These are phyloP conservation scores for Sylvilagus bachmani DNA, from an alignment of 2,113 vertebrate species.

Conservation along the genomic window DNA sequence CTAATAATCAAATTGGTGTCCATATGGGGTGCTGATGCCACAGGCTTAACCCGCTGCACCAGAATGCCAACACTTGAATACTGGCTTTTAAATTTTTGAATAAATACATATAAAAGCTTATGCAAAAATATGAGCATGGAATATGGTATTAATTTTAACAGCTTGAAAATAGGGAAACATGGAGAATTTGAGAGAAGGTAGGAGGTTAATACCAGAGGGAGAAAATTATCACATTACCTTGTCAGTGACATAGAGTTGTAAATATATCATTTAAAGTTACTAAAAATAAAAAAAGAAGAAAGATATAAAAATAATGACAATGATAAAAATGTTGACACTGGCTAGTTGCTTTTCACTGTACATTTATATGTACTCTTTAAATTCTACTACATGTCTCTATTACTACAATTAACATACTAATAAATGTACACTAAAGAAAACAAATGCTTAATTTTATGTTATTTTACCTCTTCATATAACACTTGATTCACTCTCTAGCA, in stretches of 20 bases:
- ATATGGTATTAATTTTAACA: not conserved
- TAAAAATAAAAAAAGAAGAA: no score
- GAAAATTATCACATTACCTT: not conserved
- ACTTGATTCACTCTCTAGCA: conserved; percentile 7
- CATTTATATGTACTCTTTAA: not conserved
- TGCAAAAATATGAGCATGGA: not conserved
- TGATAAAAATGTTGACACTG: not conserved
- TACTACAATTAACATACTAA: not conserved
- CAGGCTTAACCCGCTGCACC: no score
- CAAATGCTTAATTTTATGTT: not conserved
- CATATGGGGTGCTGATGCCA: no score
- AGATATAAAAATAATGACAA: not conserved
- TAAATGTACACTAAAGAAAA: not conserved
- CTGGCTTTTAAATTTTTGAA: not conserved
- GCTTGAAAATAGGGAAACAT: not conserved
- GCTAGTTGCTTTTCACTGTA: not conserved
- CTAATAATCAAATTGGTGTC: no score
- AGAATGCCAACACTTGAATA: no score
- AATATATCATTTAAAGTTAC: not conserved
- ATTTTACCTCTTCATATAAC: not conserved
- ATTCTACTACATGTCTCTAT: not conserved
- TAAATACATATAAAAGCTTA: not conserved
- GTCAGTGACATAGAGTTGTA: not conserved
- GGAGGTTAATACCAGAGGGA: not conserved
- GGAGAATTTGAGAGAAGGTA: not conserved